Base-by-base conservation (phyloP, 1,140 invertebrate genomes). In the Cyclina sinensis region DNA sequence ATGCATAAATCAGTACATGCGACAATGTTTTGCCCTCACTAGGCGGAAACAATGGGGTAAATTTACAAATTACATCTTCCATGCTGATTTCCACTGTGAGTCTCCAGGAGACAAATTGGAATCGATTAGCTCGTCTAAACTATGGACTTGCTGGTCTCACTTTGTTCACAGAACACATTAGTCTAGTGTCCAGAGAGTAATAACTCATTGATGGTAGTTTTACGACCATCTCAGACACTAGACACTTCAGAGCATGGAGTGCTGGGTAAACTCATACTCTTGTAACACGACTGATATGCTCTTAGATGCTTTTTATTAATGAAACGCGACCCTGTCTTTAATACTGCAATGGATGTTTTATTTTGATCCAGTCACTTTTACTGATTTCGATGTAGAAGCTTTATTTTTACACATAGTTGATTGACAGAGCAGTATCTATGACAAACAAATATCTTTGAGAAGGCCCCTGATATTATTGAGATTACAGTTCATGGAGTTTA, bases 161-260 rank as follows among this genome's bases (percentile, higher is more conserved):
- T 27, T 32, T 65, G 79, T 59, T 59, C 32, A n/a, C 18, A 59
- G 54, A 59, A 81, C 79, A 65, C 57, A 81, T 81, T 81, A 81
- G n/a, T 21, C 7, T 65, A 14, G 37, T 65, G 79, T 65, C 79
- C 54, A n/a, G 57, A 81, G 57, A 81, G 79, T 24, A 59, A 81
- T 81, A 65, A 59, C 4, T 65, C 65, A 81, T 65, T 65, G 27
- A 62, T 57, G 32, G 39, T 57, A 65, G 0, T 65, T 81, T 81
- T 62, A 81, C 57, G 57, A 81, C 57, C n/a, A 12, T 65, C 18
- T 81, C 79, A 81, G 79, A 81, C 54, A 62, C 37, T 2, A 62
- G 79, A 81, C 54, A 81, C 32, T 62, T 9, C 14, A 46, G 24
- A 74, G 12, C 16, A 74, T 46, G 9, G 70, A 39, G 70, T 74